Base-by-base conservation (phyloP, 2,113 vertebrate genomes). In the Ramphastos sulfuratus region DNA sequence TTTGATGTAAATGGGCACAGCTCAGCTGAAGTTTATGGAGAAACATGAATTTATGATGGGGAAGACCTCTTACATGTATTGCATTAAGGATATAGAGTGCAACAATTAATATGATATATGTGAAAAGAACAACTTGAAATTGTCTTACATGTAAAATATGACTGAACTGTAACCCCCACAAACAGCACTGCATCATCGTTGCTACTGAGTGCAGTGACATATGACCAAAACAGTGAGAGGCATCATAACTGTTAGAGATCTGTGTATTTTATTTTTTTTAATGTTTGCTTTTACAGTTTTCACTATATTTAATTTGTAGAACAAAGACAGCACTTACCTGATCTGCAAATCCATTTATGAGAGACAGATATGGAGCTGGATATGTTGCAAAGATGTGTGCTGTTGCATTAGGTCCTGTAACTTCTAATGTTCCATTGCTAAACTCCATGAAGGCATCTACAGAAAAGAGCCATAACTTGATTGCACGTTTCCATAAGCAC, bases 341-440 rank as follows among this genome's bases (percentile, higher is more conserved):
- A 95, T 99, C 99, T 93, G 97, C 97, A 96, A 99, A 98, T 77
- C 98, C 99, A 58, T 98, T 99, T 4, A 96, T 15, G 60, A 98
- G 77, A 31, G 99, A 99, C 23, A 99, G 97, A 89, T 98, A 98
- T 0, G 98, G 97, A 66, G 97, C 93, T 73, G 99, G 99, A 65
- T 99, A 99, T 7, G 98, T 99, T 46, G 99, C 99, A 94, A 99
- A 99, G 92, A 99, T 99, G 7, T 98, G 97, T 28, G 99, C 99
- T 18, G 99, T 99, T 85, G 98, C 98, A 6, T 99, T 99, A 66
- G 96, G 97, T 91, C 99, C 99, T 46, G 94, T 97, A 27, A 99
- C 97, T 69, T 91, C 82, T 63, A 99, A 82, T 64, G 96, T 94
- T 89, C 99, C 99, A 2, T 93, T 94, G 8, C 98, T 98, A 5